Conservation (phyloP, 2,113 vertebrate species). For the Microcebus murinus region DNA sequence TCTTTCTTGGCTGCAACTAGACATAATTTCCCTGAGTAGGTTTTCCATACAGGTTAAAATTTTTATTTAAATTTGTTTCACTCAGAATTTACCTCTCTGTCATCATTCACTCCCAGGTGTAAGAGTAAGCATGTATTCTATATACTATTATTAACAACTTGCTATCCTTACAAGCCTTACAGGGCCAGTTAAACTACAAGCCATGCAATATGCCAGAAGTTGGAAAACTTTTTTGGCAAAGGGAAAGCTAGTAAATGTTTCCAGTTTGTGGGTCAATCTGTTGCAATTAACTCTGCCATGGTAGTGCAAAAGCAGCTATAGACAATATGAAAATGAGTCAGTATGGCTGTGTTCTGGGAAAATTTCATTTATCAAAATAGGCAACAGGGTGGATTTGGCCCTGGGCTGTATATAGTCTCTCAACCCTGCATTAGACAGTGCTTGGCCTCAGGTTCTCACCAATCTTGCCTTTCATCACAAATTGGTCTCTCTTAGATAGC, state of each 20-base stretch:
- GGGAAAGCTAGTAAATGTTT: not conserved
- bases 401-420: not conserved
- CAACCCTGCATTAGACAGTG: not conserved
- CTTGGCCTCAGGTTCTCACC: not conserved
- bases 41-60: not conserved
- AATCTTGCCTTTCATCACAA: not conserved
- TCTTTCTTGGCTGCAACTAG: not conserved
- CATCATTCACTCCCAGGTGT: not conserved
- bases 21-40: not conserved
- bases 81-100: not conserved
- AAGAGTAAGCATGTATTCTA: not conserved
- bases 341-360: not conserved
- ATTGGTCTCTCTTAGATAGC: not conserved
- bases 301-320: not conserved
- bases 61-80: not conserved
- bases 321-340: too few species aligned
- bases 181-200: not conserved
- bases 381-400: too few species aligned
- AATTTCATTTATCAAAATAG: not conserved
- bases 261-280: not conserved
- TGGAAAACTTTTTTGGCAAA: not conserved
- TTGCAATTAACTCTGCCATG: not conserved
- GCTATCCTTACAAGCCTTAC: not conserved
- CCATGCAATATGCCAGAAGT: not conserved
- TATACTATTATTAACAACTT: not conserved